Conservation (phyloP, 2,888 invertebrate genomes). For the Disparrhopalites patrizii region DNA sequence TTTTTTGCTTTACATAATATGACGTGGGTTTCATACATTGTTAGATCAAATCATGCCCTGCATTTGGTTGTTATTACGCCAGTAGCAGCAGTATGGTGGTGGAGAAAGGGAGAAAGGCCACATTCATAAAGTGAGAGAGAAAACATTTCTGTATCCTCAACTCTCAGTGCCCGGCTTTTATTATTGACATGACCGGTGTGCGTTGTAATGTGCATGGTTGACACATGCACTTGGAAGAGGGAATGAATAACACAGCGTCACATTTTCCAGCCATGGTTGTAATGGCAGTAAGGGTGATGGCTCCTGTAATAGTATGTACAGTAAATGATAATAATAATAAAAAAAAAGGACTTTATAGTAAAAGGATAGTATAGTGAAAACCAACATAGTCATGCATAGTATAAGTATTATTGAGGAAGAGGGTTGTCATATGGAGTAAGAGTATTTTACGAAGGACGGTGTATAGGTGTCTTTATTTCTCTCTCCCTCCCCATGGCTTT, state of each 20-base stretch:
- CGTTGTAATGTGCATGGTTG: slow-evolving; percentile 5
- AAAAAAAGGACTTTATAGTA: too few species aligned
- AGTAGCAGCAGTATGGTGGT: too few species aligned
- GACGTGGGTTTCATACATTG: slow-evolving; percentile 9
- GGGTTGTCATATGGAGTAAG: slow-evolving; percentile 23
- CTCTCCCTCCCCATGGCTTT: neutral
- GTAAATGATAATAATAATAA: neutral
- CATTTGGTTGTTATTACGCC: slow-evolving; percentile 30
- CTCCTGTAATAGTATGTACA: too few species aligned
- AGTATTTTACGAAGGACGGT: slow-evolving; percentile 22
- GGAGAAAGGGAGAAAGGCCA: too few species aligned
- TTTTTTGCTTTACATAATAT: slow-evolving; percentile 20
- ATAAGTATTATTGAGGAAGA: neutral
- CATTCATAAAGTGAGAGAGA: slow-evolving; percentile 27
- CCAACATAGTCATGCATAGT: slow-evolving; percentile 3
- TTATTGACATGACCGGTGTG: too few species aligned
- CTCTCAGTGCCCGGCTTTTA: neutral
- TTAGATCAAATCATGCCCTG: slow-evolving; percentile 28
- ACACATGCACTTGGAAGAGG: slow-evolving; percentile 19
- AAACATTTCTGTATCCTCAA: slow-evolving; percentile 20
- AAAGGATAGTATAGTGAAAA: too few species aligned
- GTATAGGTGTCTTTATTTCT: slow-evolving; percentile 13
- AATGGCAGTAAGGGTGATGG: too few species aligned
- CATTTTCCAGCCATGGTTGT: neutral
- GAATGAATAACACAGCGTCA: slow-evolving; percentile 7